Percentiles rank a stretch among this genome's conserved stretches.
Conservation (phyloP, 1,140 invertebrate species). For the Physella acuta region DNA sequence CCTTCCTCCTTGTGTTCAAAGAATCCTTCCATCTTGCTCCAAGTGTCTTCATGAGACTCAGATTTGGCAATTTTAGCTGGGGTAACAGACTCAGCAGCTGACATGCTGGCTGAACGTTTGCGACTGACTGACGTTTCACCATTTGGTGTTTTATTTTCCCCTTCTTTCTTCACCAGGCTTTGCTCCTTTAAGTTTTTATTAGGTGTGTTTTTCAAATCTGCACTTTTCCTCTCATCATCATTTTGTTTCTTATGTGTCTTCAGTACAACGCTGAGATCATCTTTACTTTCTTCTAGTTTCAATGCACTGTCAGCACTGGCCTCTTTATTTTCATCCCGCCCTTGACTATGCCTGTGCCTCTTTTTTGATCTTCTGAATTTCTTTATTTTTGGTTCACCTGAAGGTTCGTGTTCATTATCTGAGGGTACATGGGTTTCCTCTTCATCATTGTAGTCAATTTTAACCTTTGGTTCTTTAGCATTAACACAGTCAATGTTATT, state of each 20-base stretch:
- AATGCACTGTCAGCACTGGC: not conserved
- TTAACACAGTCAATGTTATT: slow-evolving; percentile 9
- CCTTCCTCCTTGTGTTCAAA: slow-evolving; percentile 42
- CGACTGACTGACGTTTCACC: slow-evolving; percentile 17
- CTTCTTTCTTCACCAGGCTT: slow-evolving; percentile 3
- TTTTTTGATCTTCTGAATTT: slow-evolving; percentile 19
- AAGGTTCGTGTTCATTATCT: slow-evolving; percentile 10
- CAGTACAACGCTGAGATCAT: slow-evolving; percentile 20
- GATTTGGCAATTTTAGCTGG: slow-evolving; percentile 27
- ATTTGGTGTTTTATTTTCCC: slow-evolving; percentile 22
- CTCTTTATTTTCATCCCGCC: not conserved
- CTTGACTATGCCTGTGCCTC: not conserved
- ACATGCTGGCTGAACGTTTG: slow-evolving; percentile 26
- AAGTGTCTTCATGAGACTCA: slow-evolving; percentile 35
- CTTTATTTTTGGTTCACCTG: slow-evolving; percentile 29
- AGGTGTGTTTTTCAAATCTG: not conserved
- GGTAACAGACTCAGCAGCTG: slow-evolving; percentile 20
- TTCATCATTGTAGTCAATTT: slow-evolving; percentile 34
- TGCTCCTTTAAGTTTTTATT: not conserved
- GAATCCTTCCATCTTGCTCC: slow-evolving; percentile 52
- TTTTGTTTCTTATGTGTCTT: slow-evolving; percentile 9
- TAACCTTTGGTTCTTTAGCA: slow-evolving; percentile 32
- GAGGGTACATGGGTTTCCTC: slow-evolving; percentile 22
- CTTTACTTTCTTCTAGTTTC: slow-evolving; percentile 18
- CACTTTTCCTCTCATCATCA: slow-evolving; percentile 6